Conservation (phyloP, 2,797 vertebrate species). For the Ciconia nigra region DNA sequence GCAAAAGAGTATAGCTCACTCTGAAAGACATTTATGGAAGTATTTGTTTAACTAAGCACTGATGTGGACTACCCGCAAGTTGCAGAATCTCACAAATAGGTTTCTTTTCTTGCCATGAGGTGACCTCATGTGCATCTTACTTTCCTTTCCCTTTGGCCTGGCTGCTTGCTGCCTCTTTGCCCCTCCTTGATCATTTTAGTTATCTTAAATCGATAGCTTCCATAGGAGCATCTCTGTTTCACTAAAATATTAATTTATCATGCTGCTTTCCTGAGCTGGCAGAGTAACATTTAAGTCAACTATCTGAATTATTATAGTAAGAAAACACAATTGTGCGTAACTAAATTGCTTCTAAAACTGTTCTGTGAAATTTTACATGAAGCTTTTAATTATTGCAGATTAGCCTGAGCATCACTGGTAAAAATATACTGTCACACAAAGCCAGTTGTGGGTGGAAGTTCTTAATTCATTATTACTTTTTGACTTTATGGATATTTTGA, state of each 20-base stretch:
- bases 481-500: neutral
- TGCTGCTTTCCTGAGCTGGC: conserved; percentile 32
- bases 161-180: conserved; percentile 55
- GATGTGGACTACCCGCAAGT: conserved; percentile 32
- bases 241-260: neutral
- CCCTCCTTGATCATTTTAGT: conserved; percentile 14
- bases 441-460: conserved; percentile 11
- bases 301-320: neutral
- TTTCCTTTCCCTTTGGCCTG: conserved; percentile 61
- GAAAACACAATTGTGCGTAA: neutral
- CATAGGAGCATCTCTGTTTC: conserved; percentile 3
- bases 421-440: neutral
- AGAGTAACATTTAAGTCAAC: neutral
- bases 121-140: conserved; percentile 52
- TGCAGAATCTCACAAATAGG: conserved; percentile 34
- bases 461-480: neutral
- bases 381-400: neutral
- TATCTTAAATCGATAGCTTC: neutral
- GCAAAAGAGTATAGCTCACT: neutral
- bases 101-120: conserved; percentile 63
- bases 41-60: conserved; percentile 57
- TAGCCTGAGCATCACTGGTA: conserved; percentile 17
- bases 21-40: conserved; percentile 37
- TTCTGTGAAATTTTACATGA: neutral
- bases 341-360: neutral